phyloP scores from a whole-genome alignment of 2,113 vertebrate genomes.

The Gymnarchus niloticus region DNA sequence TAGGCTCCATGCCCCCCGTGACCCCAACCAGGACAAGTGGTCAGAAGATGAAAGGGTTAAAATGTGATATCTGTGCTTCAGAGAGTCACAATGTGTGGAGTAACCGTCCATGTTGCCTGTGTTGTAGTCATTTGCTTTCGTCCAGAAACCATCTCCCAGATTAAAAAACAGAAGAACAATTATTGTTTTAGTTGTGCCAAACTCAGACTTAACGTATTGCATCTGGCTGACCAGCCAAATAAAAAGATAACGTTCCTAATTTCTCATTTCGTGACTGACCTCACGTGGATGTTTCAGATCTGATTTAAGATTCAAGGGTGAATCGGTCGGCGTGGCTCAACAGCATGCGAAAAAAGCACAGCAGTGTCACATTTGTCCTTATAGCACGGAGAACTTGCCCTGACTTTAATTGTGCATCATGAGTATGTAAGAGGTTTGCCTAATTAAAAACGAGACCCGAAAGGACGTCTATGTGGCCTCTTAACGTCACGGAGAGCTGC shows the following conservation, averaged over 20 bases:
- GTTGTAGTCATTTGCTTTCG: not conserved
- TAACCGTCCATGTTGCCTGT: not conserved
- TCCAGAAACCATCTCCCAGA: not conserved
- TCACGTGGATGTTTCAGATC: not conserved
- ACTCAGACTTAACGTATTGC: not conserved
- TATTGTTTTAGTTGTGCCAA: not conserved
- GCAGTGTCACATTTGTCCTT: not conserved
- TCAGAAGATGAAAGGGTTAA: not conserved
- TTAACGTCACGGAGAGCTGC: not conserved
- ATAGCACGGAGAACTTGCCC: not conserved
- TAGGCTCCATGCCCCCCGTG: not conserved
- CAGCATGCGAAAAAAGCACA: too few relatives aligned
- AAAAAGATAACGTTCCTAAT: not conserved
- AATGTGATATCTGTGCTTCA: not conserved
- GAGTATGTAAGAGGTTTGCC: not conserved
- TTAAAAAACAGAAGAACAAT: not conserved
- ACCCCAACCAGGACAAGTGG: too few relatives aligned
- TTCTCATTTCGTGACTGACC: not conserved
- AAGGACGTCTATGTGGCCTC: not conserved
- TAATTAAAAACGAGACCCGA: not conserved
- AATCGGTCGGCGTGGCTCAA: too few relatives aligned
- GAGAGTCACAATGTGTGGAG: too few relatives aligned
- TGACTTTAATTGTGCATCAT: not conserved
- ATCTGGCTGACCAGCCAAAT: not conserved
- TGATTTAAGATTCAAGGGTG: not conserved